These are phyloP conservation scores for Thumatha senex DNA, from an alignment of 2,888 invertebrate genomes.

Conservation along the genomic window DNA sequence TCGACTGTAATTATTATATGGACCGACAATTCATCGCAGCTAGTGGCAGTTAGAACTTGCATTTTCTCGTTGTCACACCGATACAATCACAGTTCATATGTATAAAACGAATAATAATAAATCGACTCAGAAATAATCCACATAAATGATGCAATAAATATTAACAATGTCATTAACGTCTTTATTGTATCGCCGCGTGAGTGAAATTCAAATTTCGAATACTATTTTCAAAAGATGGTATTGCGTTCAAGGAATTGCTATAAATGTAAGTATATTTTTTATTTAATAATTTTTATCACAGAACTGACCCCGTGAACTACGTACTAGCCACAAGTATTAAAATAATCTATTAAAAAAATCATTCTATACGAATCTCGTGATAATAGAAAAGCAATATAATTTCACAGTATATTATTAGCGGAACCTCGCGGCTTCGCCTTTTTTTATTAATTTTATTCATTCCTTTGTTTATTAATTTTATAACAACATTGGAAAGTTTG, in stretches of 20 bases:
- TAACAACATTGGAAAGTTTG: no score
- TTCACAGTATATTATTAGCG: no score
- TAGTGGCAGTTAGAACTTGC: slow-evolving; percentile 37
- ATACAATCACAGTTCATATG: slow-evolving; percentile 4
- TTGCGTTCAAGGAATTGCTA: slow-evolving; percentile 51
- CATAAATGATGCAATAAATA: slow-evolving; percentile 9
- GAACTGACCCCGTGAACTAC: no score
- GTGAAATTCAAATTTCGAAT: slow-evolving; percentile 34
- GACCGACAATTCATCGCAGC: slow-evolving; percentile 43
- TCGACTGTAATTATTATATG: slow-evolving; percentile 34
- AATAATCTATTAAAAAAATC: no score
- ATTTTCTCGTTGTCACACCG: slow-evolving; percentile 39
- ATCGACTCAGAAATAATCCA: background rate
- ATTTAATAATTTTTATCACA: no score
- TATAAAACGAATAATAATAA: background rate
- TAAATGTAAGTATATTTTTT: slow-evolving; percentile 48
- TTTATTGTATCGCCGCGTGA: slow-evolving; percentile 43
- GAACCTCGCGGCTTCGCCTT: no score
- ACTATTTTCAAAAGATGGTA: slow-evolving; percentile 48
- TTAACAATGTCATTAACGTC: slow-evolving; percentile 60
- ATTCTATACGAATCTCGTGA: no score
- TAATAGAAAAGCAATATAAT: no score
- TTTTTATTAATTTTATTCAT: no score
- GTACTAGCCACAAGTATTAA: no score
- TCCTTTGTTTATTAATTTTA: no score